phyloP scores from a whole-genome alignment of 2,113 vertebrate species.

The Boulengeromyrus knoepffleri region DNA sequence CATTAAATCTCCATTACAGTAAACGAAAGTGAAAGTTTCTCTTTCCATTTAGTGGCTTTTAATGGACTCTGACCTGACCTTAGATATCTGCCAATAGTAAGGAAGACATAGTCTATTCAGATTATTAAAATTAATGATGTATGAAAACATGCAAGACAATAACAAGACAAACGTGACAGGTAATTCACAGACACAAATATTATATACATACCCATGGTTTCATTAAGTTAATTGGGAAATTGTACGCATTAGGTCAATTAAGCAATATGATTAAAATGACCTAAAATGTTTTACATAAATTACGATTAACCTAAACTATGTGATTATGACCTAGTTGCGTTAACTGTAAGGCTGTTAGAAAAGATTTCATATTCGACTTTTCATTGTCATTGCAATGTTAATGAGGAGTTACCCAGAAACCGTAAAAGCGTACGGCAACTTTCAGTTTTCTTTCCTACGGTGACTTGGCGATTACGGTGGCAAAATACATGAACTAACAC shows the following conservation, averaged over 20 bases:
- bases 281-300: background rate
- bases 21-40: background rate
- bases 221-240: background rate
- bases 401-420: background rate
- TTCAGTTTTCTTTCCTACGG: background rate
- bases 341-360: background rate
- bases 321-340: background rate
- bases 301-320: background rate
- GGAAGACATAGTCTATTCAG: background rate
- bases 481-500: background rate
- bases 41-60: background rate
- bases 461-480: background rate
- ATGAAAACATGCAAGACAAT: background rate
- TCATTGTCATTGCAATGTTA: background rate
- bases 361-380: background rate
- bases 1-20: background rate
- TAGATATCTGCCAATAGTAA: background rate
- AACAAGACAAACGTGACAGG: background rate
- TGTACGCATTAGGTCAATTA: background rate
- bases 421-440: background rate
- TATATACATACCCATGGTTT: background rate
- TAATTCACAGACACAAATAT: background rate
- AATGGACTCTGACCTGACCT: background rate
- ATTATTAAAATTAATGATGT: background rate
- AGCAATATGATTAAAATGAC: background rate